Evolutionary conservation across 2,797 vertebrate genomes (phyloP), one percentile per base, ranked within the genome.

Genomic region (Gastrophryne carolinensis): DNA sequence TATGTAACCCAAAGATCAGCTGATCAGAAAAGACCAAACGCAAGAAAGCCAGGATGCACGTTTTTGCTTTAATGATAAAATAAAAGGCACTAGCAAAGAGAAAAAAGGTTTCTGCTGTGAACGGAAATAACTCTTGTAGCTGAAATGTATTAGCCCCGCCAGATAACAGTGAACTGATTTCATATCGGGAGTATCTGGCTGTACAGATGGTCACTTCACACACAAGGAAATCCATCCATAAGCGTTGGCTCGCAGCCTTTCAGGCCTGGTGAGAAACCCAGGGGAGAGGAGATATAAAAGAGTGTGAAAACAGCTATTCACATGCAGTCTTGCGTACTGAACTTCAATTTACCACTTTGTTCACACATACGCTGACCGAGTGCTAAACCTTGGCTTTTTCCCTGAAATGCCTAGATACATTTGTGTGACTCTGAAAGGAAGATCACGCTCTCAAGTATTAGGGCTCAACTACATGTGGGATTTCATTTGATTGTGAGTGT

Each of bases 261-360:
- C 41, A 61, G 15, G 30, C 61, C 13, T 34, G n/a, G 21, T 56
- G 30, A 39, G 34, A 49, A 47, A 50, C 19, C 34, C 41, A 72
- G 61, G 13, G 44, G 19, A 62, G 30, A 44, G 39, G 57, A 72
- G 35, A 52, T 44, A 61, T 72, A 44, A 29, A 50, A 62, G 35
- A 71, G 37, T 13, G 44, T 37, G 58, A 54, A 63, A 63, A 63
- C 58, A 61, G 44, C 63, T 34, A 50, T 62, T 62, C 57, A 62
- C 32, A 61, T 47, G 29, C 24, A 21, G 44, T 61, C 57, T 39
- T 35, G 57, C 15, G 30, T 12, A 63, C 39, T 63, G 17, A 71
- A 13, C 19, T 32, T 61, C 34, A 64, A 41, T 73, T 35, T 41
- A 44, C n/a, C 34, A 63, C 24, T 39, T 56, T 73, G 44, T 65